Conservation (phyloP, 1,140 invertebrate species). For the Cotesia chilonis region DNA sequence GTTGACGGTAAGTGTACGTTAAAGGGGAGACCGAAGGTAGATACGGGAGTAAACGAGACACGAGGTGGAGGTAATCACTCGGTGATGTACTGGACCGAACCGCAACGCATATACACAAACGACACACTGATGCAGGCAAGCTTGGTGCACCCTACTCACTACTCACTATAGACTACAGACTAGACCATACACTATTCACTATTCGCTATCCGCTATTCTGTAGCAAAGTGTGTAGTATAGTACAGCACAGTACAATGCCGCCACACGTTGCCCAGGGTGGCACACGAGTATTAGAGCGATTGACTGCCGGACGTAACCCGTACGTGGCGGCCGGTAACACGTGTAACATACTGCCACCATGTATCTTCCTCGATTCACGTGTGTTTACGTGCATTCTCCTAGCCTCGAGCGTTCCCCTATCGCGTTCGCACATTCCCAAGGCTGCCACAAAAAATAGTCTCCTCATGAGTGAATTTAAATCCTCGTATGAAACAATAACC, state of each 20-base stretch:
- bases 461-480: neutral
- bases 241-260: slow-evolving; percentile 14
- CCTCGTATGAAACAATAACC: too few species aligned
- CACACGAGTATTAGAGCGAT: slow-evolving; percentile 63
- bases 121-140: neutral
- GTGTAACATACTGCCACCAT: slow-evolving; percentile 64
- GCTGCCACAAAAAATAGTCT: slow-evolving; percentile 44
- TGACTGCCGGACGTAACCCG: slow-evolving; percentile 64
- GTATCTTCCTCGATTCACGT: slow-evolving; percentile 57
- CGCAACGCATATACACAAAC: slow-evolving; percentile 22
- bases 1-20: neutral
- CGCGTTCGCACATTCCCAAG: slow-evolving; percentile 52
- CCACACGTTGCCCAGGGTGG: slow-evolving; percentile 26
- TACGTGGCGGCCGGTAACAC: slow-evolving; percentile 64
- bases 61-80: slow-evolving; percentile 60
- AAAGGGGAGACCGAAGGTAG: slow-evolving; percentile 19
- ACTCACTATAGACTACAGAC: too few species aligned
- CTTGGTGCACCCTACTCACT: neutral
- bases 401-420: slow-evolving; percentile 24
- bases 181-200: neutral
- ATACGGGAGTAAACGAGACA: slow-evolving; percentile 43
- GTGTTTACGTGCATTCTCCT: slow-evolving; percentile 54
- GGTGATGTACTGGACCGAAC: slow-evolving; percentile 59
- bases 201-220: neutral
- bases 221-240: neutral